These are phyloP conservation scores for Meloidogyne hapla DNA, from an alignment of 1,140 invertebrate genomes.

Conservation along the genomic window DNA sequence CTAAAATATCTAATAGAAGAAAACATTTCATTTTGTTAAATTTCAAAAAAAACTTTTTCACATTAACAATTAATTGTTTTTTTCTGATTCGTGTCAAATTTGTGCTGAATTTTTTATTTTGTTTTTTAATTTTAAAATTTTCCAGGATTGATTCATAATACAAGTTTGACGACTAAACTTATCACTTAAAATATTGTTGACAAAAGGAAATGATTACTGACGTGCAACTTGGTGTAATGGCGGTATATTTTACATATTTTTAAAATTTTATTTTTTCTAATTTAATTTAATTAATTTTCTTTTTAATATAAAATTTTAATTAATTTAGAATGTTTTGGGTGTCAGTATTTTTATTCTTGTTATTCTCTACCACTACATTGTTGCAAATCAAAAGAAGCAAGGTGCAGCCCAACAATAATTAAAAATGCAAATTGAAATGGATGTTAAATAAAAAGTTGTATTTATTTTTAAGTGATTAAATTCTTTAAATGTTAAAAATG, in stretches of 20 bases:
- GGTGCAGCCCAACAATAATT: neutral
- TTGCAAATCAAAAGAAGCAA: slow-evolving; percentile 52
- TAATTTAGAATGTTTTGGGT: slow-evolving; percentile 60
- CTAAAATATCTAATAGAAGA: neutral
- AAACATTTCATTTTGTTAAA: too few relatives aligned
- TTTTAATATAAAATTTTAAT: neutral
- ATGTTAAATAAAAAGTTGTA: neutral
- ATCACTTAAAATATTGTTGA: too few relatives aligned
- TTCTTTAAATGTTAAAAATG: neutral
- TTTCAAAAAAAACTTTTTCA: neutral
- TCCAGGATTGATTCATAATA: too few relatives aligned
- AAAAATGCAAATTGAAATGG: neutral
- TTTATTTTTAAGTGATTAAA: neutral
- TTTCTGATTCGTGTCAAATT: neutral
- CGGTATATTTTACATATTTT: neutral
- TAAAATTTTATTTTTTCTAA: slow-evolving; percentile 8
- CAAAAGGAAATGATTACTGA: slow-evolving; percentile 59
- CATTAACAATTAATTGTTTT: neutral
- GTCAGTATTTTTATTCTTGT: slow-evolving; percentile 63
- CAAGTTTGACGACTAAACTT: too few relatives aligned
- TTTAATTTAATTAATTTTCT: slow-evolving; percentile 2
- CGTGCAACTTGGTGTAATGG: slow-evolving; percentile 60
- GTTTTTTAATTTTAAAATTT: neutral
- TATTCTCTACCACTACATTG: slow-evolving; percentile 63
- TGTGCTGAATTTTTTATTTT: neutral